phyloP scores from a whole-genome alignment of 2,888 invertebrate species.

The Macrosiphum euphorbiae region DNA sequence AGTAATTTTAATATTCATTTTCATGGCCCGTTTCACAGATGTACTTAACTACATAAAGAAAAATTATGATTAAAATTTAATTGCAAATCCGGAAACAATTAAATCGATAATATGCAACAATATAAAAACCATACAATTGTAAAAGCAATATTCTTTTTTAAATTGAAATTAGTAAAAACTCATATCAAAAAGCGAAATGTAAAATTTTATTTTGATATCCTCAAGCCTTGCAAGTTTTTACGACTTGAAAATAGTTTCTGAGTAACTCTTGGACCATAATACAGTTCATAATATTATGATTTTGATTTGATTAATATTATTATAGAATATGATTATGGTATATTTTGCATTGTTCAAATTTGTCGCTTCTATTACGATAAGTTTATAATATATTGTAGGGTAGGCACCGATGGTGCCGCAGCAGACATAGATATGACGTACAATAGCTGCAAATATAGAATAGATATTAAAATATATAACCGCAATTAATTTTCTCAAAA shows the following conservation, averaged over 20 bases:
- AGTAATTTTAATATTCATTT: background rate
- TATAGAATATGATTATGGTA: too few relatives aligned
- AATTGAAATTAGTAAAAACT: too few relatives aligned
- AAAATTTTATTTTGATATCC: too few relatives aligned
- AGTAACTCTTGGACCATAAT: too few relatives aligned
- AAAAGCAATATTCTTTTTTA: background rate
- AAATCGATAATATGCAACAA: background rate
- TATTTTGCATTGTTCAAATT: background rate
- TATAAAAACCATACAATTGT: background rate
- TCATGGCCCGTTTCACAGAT: background rate
- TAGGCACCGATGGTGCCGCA: background rate
- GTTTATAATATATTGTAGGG: background rate
- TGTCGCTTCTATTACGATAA: background rate
- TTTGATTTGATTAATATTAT: too few relatives aligned
- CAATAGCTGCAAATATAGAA: background rate
- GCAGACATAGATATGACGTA: background rate
- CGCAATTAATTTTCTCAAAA: background rate
- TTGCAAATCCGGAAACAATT: background rate
- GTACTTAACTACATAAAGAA: background rate
- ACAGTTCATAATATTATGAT: too few relatives aligned
- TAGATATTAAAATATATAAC: background rate
- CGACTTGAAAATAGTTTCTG: too few relatives aligned
- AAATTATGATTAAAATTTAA: background rate
- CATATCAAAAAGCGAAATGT: too few relatives aligned
- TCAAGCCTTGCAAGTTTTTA: too few relatives aligned